Base-by-base conservation (phyloP, 2,888 invertebrate species). In the Malthinus flaveolus region DNA sequence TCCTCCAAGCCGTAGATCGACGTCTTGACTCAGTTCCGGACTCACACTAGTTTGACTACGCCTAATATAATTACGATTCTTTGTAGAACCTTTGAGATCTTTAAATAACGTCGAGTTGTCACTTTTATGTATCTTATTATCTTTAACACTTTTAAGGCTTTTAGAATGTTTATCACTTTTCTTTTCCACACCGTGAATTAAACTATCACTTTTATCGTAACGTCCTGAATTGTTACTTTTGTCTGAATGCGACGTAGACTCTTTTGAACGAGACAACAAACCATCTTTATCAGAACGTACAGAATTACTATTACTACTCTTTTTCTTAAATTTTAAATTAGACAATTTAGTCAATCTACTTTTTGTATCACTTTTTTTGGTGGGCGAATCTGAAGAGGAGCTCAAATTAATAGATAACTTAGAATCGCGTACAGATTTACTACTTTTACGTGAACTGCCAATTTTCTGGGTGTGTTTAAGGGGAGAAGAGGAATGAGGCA, bases 31-130 rank as follows among this genome's bases (percentile, higher is more conserved):
- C 7, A 65, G 75, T 66, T 83, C 84, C 32, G 84, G 86, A 75
- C 84, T 87, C 69, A 82, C 81, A 23, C 15, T 15, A 9, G 9
- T 15, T 64, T 84, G 80, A 75, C 87, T 87, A 55, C 88, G 81
- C 55, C 87, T 80, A 73, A 87, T 82, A 80, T 88, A 89, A 74
- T 85, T 84, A 53, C 87, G 81, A 70, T 84, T 83, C 77, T 83
- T 84, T 72, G 81, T 79, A 66, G 81, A 82, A 64, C 80, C 81
- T 71, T 83, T 84, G 36, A 84, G 77, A 69, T 83, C 85, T 74
- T 85, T 85, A 76, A 85, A 85, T 15, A 66, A 61, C 62, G 59
- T 61, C 13, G 39, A 15, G 10, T 42, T 61, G 34, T 68, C 68
- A 63, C 49, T 62, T 57, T 67, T 49, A 46, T 36, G 47, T 33